Base-by-base conservation (phyloP, 2,113 vertebrate species). In the Asarcornis scutulata region DNA sequence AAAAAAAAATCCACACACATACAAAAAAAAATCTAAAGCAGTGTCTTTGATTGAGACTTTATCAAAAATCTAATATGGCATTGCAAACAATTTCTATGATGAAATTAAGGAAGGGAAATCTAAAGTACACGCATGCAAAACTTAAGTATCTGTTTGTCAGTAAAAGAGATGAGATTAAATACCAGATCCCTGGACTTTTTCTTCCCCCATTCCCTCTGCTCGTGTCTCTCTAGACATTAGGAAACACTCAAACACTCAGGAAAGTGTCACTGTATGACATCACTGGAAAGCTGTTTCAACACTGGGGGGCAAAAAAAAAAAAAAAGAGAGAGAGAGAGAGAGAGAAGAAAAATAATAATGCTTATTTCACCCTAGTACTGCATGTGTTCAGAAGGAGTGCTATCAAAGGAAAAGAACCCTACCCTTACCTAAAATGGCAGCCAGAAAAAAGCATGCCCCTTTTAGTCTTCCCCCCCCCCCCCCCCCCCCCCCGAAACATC, bases 371-470 rank as follows among this genome's bases (percentile, higher is more conserved):
- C 3, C 13, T 23, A 29, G 16, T 59, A 26, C 13, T 12, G 1
- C 8, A 13, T 21, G 31, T 32, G 36, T 46, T 81, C 56, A 67
- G 36, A 18, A 73, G 20, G 23, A 16, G 3, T 9, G 21, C n/a
- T 48, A 8, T 23, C 38, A 9, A 16, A 23, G 1, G 17, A 53
- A 25, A 10, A 21, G 20, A 13, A 12, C 8, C 3, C 8, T 27
- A 50, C n/a, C 40, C 36, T 59, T 17, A 17, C 42, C 40, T 42
- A 3, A 9, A 53, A 21, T n/a, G 7, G 7, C 50, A 67, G 50
- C 7, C 7, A 9, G 8, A 44, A 6, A 7, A 27, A 4, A 0
- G 4, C 22, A 23, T 7, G 27, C 1, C 21, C 10, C 36, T 29
- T 44, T 31, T 11, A 4, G 36, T 23, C 6, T 11, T 13, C 40